Percentiles rank a stretch among this genome's conserved stretches.
Evolutionary conservation across 1,140 invertebrate genomes (phyloP).

Genomic region (Ceratosolen fusciceps): DNA sequence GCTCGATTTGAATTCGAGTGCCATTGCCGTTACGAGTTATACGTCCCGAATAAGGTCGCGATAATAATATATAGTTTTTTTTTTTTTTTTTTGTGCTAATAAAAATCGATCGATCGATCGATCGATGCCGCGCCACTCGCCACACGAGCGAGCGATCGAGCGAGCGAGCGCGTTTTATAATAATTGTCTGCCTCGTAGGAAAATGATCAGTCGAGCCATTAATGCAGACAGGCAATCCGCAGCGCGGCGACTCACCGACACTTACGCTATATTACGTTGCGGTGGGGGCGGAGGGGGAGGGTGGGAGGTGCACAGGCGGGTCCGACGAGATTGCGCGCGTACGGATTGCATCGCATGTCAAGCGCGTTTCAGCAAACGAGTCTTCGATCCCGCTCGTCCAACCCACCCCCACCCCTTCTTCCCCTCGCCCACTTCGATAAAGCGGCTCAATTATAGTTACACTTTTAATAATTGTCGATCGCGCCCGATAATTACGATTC

Average conservation of each 20-base stretch:
- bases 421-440: constrained; percentile 41
- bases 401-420: constrained; percentile 25
- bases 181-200: not conserved
- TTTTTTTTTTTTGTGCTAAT: too few species aligned
- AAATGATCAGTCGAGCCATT: constrained; percentile 14
- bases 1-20: too few species aligned
- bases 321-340: constrained; percentile 1
- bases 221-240: not conserved
- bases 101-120: too few species aligned
- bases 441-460: constrained; percentile 18
- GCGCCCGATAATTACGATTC: constrained; percentile 45
- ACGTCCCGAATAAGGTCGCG: too few species aligned
- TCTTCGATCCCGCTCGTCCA: not conserved
- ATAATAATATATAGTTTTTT: too few species aligned
- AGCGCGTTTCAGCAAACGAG: constrained; percentile 2
- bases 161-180: not conserved
- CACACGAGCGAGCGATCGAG: constrained; percentile 1
- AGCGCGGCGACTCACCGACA: not conserved
- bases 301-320: not conserved
- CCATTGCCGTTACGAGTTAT: too few species aligned
- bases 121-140: not conserved
- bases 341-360: not conserved
- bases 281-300: too few species aligned
- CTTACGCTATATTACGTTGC: constrained; percentile 30
- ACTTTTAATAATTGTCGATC: constrained; percentile 52